Evolutionary conservation across 30 jellyfish, hydroid and myxozoan species (phyloP), one percentile per base, ranked within the genome.

Genomic region (Hydra vulgaris): DNA sequence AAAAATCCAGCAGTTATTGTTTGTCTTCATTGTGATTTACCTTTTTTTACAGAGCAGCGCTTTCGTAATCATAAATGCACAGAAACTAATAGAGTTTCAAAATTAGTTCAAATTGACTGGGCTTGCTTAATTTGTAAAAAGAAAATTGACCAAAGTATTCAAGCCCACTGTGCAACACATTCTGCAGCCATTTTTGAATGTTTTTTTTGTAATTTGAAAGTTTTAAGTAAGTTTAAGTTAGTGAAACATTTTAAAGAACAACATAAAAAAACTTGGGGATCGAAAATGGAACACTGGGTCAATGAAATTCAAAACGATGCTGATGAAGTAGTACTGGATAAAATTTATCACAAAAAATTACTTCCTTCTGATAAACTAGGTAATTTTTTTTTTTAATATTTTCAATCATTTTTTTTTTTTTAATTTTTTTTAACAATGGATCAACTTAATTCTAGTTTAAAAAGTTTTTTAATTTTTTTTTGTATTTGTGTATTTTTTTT

Each of bases 51-150:
- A 17, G 66, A 18, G 18, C 23, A 27, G 72, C 26, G 24, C 0
- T 23, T 23, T 21, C 1, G 16, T 18, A 26, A 0, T 25, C 79
- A 71, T 20, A 40, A 40, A 5, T 40, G 61, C 12, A 40, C 12
- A 12, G 61, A 3, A 12, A 40, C 61, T 40, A 5, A 5, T 12
- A 5, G 8, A 3, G 12, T 40, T 21, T 21, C 25, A 26, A 61
- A 78, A 20, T 22, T 52, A 25, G 77, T 54, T 52, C 53, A n/a
- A 15, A 53, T 78, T 66, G 69, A 74, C 12, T 53, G 53, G 81
- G 70, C 76, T 8, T 78, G 85, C 54, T 27, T 15, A n/a, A 78
- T 78, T 25, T 78, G 85, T 75, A 55, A 78, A 0, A 55, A 78
- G 54, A 25, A 61, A 18, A 78, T 78, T 23, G 23, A 26, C 25